Conservation (phyloP, 2,888 invertebrate species). For the Stramonita haemastoma region DNA sequence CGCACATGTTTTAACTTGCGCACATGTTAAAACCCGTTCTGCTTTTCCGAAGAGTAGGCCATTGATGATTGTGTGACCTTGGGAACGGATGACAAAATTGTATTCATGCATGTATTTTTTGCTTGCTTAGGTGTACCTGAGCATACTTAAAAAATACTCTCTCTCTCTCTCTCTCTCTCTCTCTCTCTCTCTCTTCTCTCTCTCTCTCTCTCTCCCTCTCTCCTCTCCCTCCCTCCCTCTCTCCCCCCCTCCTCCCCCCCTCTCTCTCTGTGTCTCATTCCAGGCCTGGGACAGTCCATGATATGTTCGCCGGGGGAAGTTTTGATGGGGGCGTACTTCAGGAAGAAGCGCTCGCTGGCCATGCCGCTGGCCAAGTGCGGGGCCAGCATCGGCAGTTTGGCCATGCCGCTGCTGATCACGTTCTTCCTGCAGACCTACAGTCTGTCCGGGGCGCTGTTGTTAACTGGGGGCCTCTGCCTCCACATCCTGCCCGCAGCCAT, state of each 20-base stretch:
- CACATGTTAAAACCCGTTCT: too few relatives aligned
- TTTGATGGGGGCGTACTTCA: constrained; percentile 28
- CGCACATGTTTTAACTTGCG: too few relatives aligned
- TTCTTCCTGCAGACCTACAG: neutral
- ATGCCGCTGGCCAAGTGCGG: constrained; percentile 11
- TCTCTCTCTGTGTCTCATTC: neutral
- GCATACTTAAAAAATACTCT: too few relatives aligned
- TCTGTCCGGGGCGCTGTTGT: constrained; percentile 15
- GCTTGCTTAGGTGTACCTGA: too few relatives aligned
- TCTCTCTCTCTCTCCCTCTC: neutral
- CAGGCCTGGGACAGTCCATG: constrained; percentile 24
- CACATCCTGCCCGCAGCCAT: neutral
- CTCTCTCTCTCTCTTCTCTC: neutral
- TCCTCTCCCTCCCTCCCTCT: neutral
- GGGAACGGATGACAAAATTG: too few relatives aligned
- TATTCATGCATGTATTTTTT: too few relatives aligned
- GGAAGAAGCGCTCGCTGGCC: neutral
- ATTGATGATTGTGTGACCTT: too few relatives aligned
- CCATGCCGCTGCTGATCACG: constrained; percentile 24
- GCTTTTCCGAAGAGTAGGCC: too few relatives aligned
- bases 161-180: neutral
- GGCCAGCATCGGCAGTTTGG: constrained; percentile 1
- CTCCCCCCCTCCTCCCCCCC: neutral
- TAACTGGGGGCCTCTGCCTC: neutral
- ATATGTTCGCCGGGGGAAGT: neutral